Evolutionary conservation across 2,888 invertebrate genomes (phyloP), one percentile per base, ranked within the genome.

Genomic region (Helleia helle): DNA sequence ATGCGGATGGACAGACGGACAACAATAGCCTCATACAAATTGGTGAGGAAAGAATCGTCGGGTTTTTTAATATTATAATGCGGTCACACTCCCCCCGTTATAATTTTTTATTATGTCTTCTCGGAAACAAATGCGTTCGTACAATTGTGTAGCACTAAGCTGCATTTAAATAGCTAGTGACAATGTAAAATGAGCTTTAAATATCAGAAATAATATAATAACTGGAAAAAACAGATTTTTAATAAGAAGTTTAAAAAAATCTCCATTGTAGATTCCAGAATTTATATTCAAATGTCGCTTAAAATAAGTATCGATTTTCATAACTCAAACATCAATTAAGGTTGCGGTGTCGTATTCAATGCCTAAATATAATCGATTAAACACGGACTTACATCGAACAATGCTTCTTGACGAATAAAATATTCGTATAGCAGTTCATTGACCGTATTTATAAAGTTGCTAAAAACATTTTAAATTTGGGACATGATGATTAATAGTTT

Each of bases 321-420:
- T 34, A 45, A 51, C 54, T 43, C 54, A 51, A 63, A 64, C 54
- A 59, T 62, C 55, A 58, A 59, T 59, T 56, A 57, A 55, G 51
- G 44, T 36, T 46, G 34, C 43, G 52, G 50, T 53, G 47, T 55
- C 54, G 67, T 70, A 79, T 67, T 67, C 70, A 71, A 77, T 64
- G 66, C 75, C 71, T 74, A 72, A 74, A 70, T 58, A 63, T 64
- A 81, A 81, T 81, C 71, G 79, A 81, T 81, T 80, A 65, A 75
- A 69, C 75, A 77, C 75, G 76, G 70, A 59, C 64, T 56, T 58
- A 62, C 51, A 71, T 70, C 61, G 67, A 65, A 67, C 74, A 74
- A 75, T 71, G 62, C 62, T 43, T 49, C n/a, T 56, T 30, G 56
- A 14, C 30, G 39, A 31, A 31, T 39, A 30, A 31, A 39, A 25